Base-by-base conservation (phyloP, 2,113 vertebrate species). In the Aythya baeri region DNA sequence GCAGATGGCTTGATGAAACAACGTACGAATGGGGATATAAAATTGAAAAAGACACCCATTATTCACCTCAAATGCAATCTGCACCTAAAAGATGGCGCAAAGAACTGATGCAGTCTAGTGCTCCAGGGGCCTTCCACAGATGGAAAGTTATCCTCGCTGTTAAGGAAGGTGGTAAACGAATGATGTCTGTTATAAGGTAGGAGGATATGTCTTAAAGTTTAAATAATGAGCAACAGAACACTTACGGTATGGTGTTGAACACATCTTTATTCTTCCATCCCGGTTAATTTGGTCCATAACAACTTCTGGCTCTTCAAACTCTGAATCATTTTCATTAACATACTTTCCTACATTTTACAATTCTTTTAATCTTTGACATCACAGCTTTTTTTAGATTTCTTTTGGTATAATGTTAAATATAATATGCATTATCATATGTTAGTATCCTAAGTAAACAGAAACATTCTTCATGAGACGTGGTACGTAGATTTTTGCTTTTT, bases 1-100 rank as follows among this genome's bases (percentile, higher is more conserved):
- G 98, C 76, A 98, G 97, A 95, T 99, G 99, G 99, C 98, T 99
- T 75, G 94, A 98, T 88, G 99, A 99, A 98, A 98, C 97, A 94
- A 97, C 95, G 70, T 99, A 99, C 31, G 99, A 99, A 97, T 98
- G 99, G 97, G 98, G 98, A 98, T 98, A 98, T 97, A 97, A 98
- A 98, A 98, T 98, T 95, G 97, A 98, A 97, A 98, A 97, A 96
- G 97, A 96, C 50, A 97, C 97, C 85, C 96, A 95, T 97, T 98
- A 97, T 98, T 98, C 98, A 95, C 97, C 97, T 97, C 97, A 98
- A 94, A 98, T 97, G 97, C 98, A 98, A 94, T 98, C 98, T 97
- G 98, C 98, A 97, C 98, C 98, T 95, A 98, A 98, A 98, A 98
- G 98, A 95, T 98, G 98, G 98, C 98, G 98, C 12, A 91, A 98